A percentile compares a stretch with the other conserved stretches of the same genome.
Conservation (phyloP, 1,140 invertebrate genomes). For the Calephelis nemesis region DNA sequence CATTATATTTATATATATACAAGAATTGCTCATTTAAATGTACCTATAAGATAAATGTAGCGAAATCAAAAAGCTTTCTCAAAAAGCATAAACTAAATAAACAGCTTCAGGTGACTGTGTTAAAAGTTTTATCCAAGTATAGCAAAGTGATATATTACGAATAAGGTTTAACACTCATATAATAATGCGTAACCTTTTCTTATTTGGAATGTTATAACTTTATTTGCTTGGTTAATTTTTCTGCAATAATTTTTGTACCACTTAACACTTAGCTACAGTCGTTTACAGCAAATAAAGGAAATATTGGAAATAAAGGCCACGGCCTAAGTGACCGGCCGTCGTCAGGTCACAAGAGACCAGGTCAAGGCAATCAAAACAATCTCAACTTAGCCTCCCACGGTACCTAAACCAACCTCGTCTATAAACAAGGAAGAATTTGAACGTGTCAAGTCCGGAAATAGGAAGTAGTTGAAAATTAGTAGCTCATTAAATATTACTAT, state of each 20-base stretch:
- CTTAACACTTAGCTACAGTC: constrained; percentile 12
- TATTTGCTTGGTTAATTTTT: constrained; percentile 10
- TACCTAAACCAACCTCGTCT: constrained; percentile 10
- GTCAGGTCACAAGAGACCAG: constrained; percentile 10
- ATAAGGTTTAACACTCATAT: not conserved
- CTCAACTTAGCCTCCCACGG: constrained; percentile 10
- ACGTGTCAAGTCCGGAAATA: constrained; percentile 11
- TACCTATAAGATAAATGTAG: no score
- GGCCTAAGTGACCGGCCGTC: constrained; percentile 7
- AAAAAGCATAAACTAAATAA: not conserved
- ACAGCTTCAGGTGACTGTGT: not conserved
- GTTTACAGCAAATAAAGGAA: constrained; percentile 17
- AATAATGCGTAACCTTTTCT: constrained; percentile 2
- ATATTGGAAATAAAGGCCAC: constrained; percentile 17
- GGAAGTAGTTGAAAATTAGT: constrained; percentile 15
- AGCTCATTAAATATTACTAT: constrained; percentile 14
- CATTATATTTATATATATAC: no score
- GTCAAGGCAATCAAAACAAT: constrained; percentile 15
- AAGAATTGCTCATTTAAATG: no score
- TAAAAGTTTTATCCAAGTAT: not conserved
- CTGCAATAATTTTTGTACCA: constrained; percentile 9
- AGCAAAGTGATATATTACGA: not conserved
- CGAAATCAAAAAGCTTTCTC: not conserved
- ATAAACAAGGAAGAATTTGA: constrained; percentile 17
- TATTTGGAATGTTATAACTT: constrained; percentile 15